Evolutionary conservation across 2,797 vertebrate genomes (phyloP).

Genomic region (Netta rufina): DNA sequence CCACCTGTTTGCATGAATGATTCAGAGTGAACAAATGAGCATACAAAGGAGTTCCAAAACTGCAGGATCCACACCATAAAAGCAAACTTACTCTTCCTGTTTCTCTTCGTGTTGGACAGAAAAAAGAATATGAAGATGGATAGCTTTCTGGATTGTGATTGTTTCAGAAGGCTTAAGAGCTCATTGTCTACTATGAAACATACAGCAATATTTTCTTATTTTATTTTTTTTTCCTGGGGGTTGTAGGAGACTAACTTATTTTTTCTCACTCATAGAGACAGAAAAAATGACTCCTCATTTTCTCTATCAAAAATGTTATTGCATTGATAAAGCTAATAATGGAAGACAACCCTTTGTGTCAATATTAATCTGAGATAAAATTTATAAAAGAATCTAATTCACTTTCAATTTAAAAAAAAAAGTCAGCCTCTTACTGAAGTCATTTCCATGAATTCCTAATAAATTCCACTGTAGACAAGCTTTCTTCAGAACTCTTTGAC

Average conservation of each 20-base stretch:
- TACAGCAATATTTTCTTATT: neutral
- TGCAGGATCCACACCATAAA: slow-evolving; percentile 72
- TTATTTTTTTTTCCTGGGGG: neutral
- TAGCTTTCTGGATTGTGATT: neutral
- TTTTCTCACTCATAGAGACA: neutral
- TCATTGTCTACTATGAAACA: neutral
- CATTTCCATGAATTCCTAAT: neutral
- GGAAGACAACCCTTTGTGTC: slow-evolving; percentile 58
- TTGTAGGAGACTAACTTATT: neutral
- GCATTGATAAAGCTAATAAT: neutral
- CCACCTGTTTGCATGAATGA: slow-evolving; percentile 76
- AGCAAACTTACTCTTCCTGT: slow-evolving; percentile 71
- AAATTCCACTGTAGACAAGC: neutral
- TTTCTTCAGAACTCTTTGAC: neutral
- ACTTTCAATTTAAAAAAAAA: neutral
- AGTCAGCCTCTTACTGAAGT: neutral
- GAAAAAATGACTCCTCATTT: neutral
- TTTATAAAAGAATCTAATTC: neutral
- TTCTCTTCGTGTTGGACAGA: neutral
- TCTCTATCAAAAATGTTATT: slow-evolving; percentile 14
- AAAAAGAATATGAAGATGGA: neutral
- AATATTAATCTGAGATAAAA: slow-evolving; percentile 63
- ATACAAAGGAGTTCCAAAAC: slow-evolving; percentile 67
- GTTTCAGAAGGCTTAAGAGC: neutral
- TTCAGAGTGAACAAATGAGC: slow-evolving; percentile 72